Percentiles rank a stretch among this genome's conserved stretches.
Evolutionary conservation across 2,113 vertebrate genomes (phyloP).

Genomic region (Condylura cristata): DNA sequence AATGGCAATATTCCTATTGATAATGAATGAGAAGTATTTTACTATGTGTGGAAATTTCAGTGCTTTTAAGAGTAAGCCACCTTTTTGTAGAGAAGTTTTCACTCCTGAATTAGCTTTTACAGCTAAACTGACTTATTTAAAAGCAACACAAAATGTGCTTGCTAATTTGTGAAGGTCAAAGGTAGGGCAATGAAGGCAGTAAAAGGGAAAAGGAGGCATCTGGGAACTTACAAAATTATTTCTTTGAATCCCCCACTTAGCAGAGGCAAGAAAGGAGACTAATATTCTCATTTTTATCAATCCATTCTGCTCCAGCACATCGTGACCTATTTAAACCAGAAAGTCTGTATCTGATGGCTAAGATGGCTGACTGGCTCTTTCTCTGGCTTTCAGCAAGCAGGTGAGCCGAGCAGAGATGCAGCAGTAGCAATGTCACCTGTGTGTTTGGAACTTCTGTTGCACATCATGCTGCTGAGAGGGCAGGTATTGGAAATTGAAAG

Average conservation of each 20-base stretch:
- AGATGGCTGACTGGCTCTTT: not conserved
- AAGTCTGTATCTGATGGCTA: not conserved
- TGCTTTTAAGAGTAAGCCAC: not conserved
- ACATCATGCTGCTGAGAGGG: not conserved
- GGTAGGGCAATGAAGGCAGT: not conserved
- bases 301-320: not conserved
- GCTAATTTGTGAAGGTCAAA: not conserved
- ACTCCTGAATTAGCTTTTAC: not conserved
- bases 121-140: not conserved
- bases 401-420: not conserved
- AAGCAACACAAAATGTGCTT: not conserved
- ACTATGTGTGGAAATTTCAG: not conserved
- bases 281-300: constrained; percentile 11
- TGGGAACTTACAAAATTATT: not conserved
- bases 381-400: not conserved
- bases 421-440: not conserved
- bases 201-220: not conserved
- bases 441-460: not conserved
- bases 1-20: not conserved
- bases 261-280: not conserved
- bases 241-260: not conserved
- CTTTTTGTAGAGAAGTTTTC: not conserved
- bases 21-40: not conserved
- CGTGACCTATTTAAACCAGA: not conserved
- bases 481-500: constrained; percentile 23